Conservation (phyloP, 2,113 vertebrate species). For the Brienomyrus longianalis region DNA sequence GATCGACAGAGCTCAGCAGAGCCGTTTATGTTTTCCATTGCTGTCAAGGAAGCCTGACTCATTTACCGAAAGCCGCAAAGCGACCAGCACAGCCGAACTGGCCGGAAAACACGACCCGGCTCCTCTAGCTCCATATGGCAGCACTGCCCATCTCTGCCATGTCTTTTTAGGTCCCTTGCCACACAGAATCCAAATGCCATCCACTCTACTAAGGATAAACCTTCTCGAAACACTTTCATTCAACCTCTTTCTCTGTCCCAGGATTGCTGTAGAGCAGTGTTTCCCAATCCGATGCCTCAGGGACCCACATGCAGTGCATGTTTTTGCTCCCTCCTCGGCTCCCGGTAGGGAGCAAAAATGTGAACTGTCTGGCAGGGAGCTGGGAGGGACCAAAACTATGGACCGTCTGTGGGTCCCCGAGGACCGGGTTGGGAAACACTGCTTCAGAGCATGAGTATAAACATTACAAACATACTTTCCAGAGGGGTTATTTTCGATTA, state of each 20-base stretch:
- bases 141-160: not conserved
- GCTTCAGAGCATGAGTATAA: not conserved
- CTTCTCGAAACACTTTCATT: not conserved
- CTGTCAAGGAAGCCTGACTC: conserved; percentile 24
- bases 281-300: not conserved
- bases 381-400: not conserved
- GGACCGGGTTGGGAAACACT: not conserved
- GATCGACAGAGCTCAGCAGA: not conserved
- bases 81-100: conserved; percentile 2
- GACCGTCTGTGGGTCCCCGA: not conserved
- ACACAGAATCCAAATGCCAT: not conserved
- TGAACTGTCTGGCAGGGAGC: not conserved
- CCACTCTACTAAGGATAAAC: not conserved
- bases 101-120: not conserved
- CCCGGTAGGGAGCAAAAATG: not conserved
- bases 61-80: conserved; percentile 22
- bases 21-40: conserved; percentile 10
- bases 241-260: not conserved
- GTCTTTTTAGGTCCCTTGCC: not conserved
- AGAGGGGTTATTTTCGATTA: not conserved
- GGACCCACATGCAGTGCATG: not conserved
- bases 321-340: not conserved
- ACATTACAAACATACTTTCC: not conserved
- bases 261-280: not conserved
- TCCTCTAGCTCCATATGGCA: not conserved